phyloP scores from a whole-genome alignment of 1,140 invertebrate genomes.

The Leptoteleia sp. region DNA sequence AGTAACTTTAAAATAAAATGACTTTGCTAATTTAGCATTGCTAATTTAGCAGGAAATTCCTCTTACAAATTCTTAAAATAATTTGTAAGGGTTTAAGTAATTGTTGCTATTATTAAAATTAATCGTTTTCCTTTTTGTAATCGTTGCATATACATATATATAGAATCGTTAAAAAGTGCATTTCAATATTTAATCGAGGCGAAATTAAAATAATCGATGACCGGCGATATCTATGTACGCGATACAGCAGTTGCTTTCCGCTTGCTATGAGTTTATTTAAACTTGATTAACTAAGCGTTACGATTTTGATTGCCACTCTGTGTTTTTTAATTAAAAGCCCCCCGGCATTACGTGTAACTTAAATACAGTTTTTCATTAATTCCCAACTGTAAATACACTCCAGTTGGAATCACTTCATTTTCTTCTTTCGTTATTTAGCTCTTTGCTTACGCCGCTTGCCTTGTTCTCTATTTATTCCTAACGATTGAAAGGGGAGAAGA shows the following conservation, averaged over 20 bases:
- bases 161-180: too few species aligned
- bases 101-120: too few species aligned
- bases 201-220: too few species aligned
- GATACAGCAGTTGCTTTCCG: not conserved
- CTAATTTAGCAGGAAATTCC: too few species aligned
- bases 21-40: too few species aligned
- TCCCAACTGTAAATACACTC: slow-evolving; percentile 12
- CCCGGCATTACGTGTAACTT: slow-evolving; percentile 29
- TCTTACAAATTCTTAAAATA: too few species aligned
- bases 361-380: slow-evolving; percentile 29
- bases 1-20: too few species aligned
- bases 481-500: slow-evolving; percentile 10
- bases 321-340: slow-evolving; percentile 52
- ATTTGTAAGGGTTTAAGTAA: too few species aligned
- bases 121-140: too few species aligned
- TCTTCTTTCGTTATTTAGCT: slow-evolving; percentile 10
- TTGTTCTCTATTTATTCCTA: slow-evolving; percentile 31
- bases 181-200: too few species aligned
- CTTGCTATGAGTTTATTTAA: slow-evolving; percentile 9
- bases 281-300: slow-evolving; percentile 28
- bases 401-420: slow-evolving; percentile 9
- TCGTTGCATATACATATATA: too few species aligned
- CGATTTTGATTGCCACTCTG: slow-evolving; percentile 16
- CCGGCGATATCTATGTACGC: too few species aligned
- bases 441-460: slow-evolving; percentile 6